Base-by-base conservation (phyloP, 2,113 vertebrate species). In the Tylochromis polylepis region DNA sequence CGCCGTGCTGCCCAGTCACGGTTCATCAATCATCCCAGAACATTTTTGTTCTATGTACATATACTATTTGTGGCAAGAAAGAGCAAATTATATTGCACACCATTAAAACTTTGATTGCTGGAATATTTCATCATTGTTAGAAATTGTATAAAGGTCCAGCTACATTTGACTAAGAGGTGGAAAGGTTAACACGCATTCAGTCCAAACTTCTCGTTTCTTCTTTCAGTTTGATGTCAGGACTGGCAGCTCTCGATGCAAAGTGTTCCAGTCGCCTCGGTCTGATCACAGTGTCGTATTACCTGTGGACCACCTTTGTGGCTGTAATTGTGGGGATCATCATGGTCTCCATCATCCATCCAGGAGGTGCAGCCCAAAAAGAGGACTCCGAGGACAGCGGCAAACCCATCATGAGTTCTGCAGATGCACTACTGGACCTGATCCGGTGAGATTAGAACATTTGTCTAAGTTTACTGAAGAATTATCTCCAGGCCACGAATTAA, bases 221-320 rank as follows among this genome's bases (percentile, higher is more conserved):
- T 46, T 88, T n/a, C 94, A 99, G 98, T 94, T 94, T 99, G 94
- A 98, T 99, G 97, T 99, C 98, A 0, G 98, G 98, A 56, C 96
- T 99, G 3, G 98, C 98, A 49, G 98, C 98, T 22, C 96, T 99
- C 56, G 98, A 99, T 51, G 97, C 98, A 70, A 99, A 99, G 95
- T 98, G 98, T 20, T 99, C 98, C 85, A 98, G 98, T 88, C 98
- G 98, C 41, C 93, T 99, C 80, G 98, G 98, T 16, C 96, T 99
- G 89, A 98, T 99, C 92, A 99, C 98, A 0, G 95, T 99, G 89
- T 98, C 98, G 0, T 99, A 99, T 89, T 99, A 99, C 95, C 95
- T 99, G 91, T 99, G 98, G 98, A 99, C 98, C 91, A 99, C 98
- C 6, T 99, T 99, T 56, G 95, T 99, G 91, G 98, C 98, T 0